Base-by-base conservation (phyloP, 2,113 vertebrate species). In the Cnemophilus loriae region DNA sequence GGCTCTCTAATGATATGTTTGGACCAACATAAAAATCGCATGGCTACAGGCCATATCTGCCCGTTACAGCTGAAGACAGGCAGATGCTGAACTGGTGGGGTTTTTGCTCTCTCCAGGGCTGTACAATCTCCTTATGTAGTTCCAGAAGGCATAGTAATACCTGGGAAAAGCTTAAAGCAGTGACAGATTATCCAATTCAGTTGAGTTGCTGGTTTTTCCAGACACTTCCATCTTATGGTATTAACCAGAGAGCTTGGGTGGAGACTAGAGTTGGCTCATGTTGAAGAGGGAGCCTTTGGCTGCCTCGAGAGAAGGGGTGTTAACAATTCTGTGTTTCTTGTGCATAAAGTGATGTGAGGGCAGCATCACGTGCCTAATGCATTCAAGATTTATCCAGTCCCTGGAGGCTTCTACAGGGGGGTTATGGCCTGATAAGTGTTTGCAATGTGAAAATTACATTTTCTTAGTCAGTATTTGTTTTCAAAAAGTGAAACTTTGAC, bases 191-290 rank as follows among this genome's bases (percentile, higher is more conserved):
- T 77, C 15, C 21, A 23, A 26, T 67, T 67, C 44, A 6, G 2
- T 44, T 41, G 53, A 37, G 10, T 11, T 79, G 41, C 41, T 61
- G 26, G 0, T 39, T 85, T 84, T 90, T 92, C 24, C 56, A n/a
- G 73, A 30, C 0, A 0, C 17, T 64, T 75, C 59, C 3, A 11
- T 70, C n/a, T 89, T 19, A 1, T 52, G 33, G 15, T 27, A 14
- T 61, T 77, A 65, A 80, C 13, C 39, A 26, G 79, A 52, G 79
- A 56, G 15, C 33, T 78, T 78, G 63, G 56, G 10, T 49, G 3
- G 44, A 69, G 17, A 47, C 52, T 78, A 0, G 1, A 47, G 47
- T 3, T 83, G 56, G 21, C 47, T 83, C 0, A 0, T 49, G 79
- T 46, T 0, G 0, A 18, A 56, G 53, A 27, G 11, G 4, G 22